phyloP scores from a whole-genome alignment of 2,797 vertebrate species.

The Acestrorhynchus altus region DNA sequence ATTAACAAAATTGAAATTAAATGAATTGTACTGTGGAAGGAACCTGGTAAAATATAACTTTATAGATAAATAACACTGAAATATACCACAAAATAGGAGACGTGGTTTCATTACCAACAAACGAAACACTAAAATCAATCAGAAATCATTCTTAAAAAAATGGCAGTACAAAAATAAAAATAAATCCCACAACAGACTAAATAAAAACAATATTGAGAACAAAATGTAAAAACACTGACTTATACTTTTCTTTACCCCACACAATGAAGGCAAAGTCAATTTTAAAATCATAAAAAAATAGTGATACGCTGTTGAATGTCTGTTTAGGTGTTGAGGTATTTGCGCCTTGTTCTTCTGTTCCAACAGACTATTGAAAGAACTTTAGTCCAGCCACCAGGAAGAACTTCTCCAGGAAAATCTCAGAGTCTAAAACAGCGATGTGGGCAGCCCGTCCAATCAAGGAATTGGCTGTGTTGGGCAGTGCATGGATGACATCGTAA shows the following conservation, averaged over 20 bases:
- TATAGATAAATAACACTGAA: slow-evolving; percentile 77
- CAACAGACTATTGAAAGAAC: slow-evolving; percentile 90
- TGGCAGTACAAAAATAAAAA: slow-evolving; percentile 75
- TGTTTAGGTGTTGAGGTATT: slow-evolving; percentile 91
- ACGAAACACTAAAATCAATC: slow-evolving; percentile 46
- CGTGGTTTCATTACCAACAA: slow-evolving; percentile 41
- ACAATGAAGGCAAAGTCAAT: slow-evolving; percentile 86
- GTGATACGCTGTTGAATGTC: slow-evolving; percentile 80
- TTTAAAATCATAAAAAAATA: slow-evolving; percentile 79
- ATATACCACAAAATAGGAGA: slow-evolving; percentile 59
- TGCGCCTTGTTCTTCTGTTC: slow-evolving; percentile 75
- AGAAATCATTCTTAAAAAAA: slow-evolving; percentile 46
- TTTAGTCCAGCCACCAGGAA: slow-evolving; percentile 96
- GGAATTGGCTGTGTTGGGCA: slow-evolving; percentile 98
- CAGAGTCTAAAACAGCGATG: slow-evolving; percentile 98
- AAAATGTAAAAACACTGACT: slow-evolving; percentile 74
- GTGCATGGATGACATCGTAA: slow-evolving; percentile 95
- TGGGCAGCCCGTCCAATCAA: slow-evolving; percentile 97
- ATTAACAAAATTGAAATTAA: slow-evolving; percentile 61
- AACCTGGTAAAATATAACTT: slow-evolving; percentile 56
- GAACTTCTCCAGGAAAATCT: slow-evolving; percentile 99
- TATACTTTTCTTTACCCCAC: slow-evolving; percentile 80
- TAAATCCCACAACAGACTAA: slow-evolving; percentile 50
- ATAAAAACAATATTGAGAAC: slow-evolving; percentile 35
- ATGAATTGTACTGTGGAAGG: slow-evolving; percentile 49